Base-by-base conservation (phyloP, 2,113 vertebrate genomes). In the Actenoides hombroni region DNA sequence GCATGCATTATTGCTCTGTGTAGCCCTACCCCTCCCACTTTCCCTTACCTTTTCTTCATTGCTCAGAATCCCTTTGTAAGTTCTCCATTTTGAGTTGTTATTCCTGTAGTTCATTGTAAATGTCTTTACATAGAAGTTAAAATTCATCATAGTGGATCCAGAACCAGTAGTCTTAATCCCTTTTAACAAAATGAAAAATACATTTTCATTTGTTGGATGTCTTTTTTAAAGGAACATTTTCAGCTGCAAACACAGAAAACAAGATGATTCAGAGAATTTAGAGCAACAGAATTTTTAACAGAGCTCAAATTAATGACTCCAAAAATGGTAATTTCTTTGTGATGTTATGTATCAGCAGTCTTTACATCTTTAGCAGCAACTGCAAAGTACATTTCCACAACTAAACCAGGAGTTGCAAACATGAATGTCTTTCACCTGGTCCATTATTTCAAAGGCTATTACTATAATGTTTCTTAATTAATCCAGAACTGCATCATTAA, bases 101-200 rank as follows among this genome's bases (percentile, higher is more conserved):
- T 97, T 98, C 97, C 95, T 98, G 95, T 98, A 98, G 88, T 97
- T 96, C 88, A 99, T 96, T 86, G 97, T 97, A 96, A 98, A 99
- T 39, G 97, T 98, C 96, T 98, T 98, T 39, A 99, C 98, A 7
- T 98, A 99, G 44, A 98, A 98, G 96, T 98, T 98, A 71, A 97
- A 98, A 87, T 97, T 97, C 56, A 85, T 63, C 37, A 77, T 70
- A 4, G 95, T 92, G 51, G 98, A 98, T 88, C 98, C 98, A 33
- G 98, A 98, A 79, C 98, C 98, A 44, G 97, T 96, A 21, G 98
- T 99, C 93, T 97, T 97, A 91, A 99, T 98, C 42, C 98, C 98
- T 99, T 94, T 40, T 48, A 91, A 96, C 29, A 92, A 96, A 97
- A 83, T 5, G 7, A 16, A 93, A 90, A 83, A 90, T 16, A 71